Evolutionary conservation across 2,888 invertebrate species (phyloP).

Genomic region (Automeris io): DNA sequence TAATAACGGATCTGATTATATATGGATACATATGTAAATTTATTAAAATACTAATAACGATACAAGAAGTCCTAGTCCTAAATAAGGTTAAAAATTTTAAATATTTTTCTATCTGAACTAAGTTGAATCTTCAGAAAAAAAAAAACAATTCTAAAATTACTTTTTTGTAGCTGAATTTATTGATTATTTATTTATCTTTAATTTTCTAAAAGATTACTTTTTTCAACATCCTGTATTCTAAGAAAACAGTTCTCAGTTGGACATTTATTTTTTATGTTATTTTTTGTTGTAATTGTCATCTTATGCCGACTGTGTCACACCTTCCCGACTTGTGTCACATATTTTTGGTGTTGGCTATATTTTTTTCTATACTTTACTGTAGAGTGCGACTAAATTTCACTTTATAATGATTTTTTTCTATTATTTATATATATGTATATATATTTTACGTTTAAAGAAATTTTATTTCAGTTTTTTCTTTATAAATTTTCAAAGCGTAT

Average conservation of each 20-base stretch:
- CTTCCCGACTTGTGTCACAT: conserved; percentile 77
- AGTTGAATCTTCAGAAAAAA: too few relatives aligned
- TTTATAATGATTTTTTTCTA: neutral
- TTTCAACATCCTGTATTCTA: too few relatives aligned
- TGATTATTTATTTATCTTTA: too few relatives aligned
- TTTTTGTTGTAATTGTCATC: conserved; percentile 18
- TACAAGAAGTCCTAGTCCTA: too few relatives aligned
- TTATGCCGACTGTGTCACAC: conserved; percentile 66
- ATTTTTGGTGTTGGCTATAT: conserved; percentile 17
- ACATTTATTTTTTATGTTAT: conserved; percentile 17
- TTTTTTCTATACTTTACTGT: conserved; percentile 14
- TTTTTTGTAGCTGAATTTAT: too few relatives aligned
- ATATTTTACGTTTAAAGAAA: neutral
- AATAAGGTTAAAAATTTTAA: too few relatives aligned
- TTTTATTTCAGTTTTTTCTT: conserved; percentile 5
- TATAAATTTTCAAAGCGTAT: neutral
- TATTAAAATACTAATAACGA: too few relatives aligned
- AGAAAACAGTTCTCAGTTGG: neutral
- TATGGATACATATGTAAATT: too few relatives aligned
- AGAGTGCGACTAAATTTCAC: conserved; percentile 5
- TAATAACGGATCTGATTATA: too few relatives aligned
- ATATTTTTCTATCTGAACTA: too few relatives aligned
- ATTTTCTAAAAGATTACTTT: too few relatives aligned
- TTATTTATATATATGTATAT: neutral
- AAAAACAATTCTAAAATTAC: too few relatives aligned